Evolutionary conservation across 2,113 vertebrate species (phyloP), one percentile per base, ranked within the genome.

Genomic region (Peromyscus californicus): DNA sequence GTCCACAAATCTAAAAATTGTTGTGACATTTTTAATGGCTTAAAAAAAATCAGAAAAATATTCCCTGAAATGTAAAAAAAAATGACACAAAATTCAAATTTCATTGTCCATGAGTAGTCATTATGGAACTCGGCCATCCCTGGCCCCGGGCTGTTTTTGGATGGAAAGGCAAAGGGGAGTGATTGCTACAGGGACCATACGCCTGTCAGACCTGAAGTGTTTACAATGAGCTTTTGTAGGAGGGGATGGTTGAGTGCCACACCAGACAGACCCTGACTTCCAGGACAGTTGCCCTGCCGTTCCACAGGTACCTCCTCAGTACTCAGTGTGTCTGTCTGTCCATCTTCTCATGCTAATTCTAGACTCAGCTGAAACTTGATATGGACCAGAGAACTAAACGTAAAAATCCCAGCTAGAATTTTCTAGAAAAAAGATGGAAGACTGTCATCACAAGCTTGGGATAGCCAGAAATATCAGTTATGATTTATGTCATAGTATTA

Each of bases 371-470:
- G 74, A 11, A 72, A 39, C 51, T 51, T 57, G 85, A 75, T 63
- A 16, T 63, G 74, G 36, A 48, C 24, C 67, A 45, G 24, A 93
- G 69, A 63, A 63, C 29, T 31, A n/a, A 75, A n/a, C 39, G 33
- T 69, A 78, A 82, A 79, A 54, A 57, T 26, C 72, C 39, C 48
- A 69, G 48, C 21, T 42, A 31, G 75, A 70, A 59, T 63, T 26
- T 97, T 84, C 39, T 83, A 48, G 90, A 92, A 93, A 89, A 67
- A 54, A 94, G 42, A 45, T 26, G 59, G 31, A 94, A 80, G n/a
- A 75, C 0, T 21, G 54, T 45, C 17, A 31, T 69, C 16, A 12
- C 10, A 57, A 74, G 15, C 36, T 54, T 80, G n/a, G 76, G 48
- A 26, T 57, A 51, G 16, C 69, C 61, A 22, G 69, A 16, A 59